Base-by-base conservation (phyloP, 2,113 vertebrate species). In the Nothobranchius kuhntae region DNA sequence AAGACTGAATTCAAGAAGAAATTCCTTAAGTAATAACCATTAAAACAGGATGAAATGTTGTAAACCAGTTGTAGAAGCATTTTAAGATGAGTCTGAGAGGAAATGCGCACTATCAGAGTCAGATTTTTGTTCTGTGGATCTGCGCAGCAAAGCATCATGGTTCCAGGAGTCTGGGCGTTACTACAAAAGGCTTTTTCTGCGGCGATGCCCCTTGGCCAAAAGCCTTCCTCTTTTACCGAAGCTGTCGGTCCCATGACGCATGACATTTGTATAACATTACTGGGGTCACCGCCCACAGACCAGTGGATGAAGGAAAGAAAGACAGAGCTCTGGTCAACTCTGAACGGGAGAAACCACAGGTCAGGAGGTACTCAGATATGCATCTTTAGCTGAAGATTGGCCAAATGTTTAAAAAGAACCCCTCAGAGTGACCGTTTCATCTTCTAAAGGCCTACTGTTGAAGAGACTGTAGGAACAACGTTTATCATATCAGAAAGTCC, bases 211-310 rank as follows among this genome's bases (percentile, higher is more conserved):
- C 0, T 35, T 61, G 62, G 55, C 67, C 61, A 70, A 74, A 62
- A 45, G 71, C 67, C 68, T 26, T 65, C 56, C 54, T 63, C 70
- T 78, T 50, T 64, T 69, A 62, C 46, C 9, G 65, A 53, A 73
- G 50, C 77, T 75, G 77, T 83, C 87, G 69, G 78, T 73, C 68
- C 68, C 17, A 47, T 81, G 83, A 85, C 21, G 62, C 75, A 77
- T 82, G 69, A 63, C 82, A 75, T 91, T 90, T 89, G 80, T 85
- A 82, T 83, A 88, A 85, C 78, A 82, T 85, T 90, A 87, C 73
- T 10, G 50, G 78, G 83, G 78, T 80, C 78, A 61, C 13, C 21
- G 61, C 80, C 82, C 67, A 48, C 54, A 60, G 86, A 80, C 87
- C 68, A 65, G 63, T 1, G 40, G 59, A 74, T 80, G 77, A 86